Conservation (phyloP, 2,113 vertebrate genomes). For the Sardina pilchardus region DNA sequence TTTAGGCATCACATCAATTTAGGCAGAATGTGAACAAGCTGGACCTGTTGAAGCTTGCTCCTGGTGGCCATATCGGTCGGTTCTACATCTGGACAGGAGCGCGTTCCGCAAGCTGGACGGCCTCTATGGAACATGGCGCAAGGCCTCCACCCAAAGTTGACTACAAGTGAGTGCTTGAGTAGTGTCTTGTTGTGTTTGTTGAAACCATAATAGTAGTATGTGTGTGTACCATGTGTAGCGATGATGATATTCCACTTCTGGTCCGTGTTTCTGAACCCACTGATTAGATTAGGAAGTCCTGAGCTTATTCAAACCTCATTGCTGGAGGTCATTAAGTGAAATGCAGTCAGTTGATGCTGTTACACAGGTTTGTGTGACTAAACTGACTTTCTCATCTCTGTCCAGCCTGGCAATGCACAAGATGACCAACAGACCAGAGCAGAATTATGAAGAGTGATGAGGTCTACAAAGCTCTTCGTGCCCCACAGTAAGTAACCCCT, state of each 20-base stretch:
- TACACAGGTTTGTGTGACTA: no score
- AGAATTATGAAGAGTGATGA: slow-evolving; percentile 95
- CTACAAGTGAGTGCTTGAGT: slow-evolving; percentile 82
- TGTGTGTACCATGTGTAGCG: no score
- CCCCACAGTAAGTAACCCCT: slow-evolving; percentile 79
- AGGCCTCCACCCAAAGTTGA: slow-evolving; percentile 81
- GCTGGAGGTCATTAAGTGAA: no score
- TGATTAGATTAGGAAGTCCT: slow-evolving; percentile 73
- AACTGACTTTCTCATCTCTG: background rate
- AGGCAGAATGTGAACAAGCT: slow-evolving; percentile 91
- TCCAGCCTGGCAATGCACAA: slow-evolving; percentile 94
- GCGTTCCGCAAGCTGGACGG: slow-evolving; percentile 95
- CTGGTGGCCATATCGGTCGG: slow-evolving; percentile 92
- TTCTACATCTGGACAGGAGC: slow-evolving; percentile 98
- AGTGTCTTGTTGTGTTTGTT: no score
- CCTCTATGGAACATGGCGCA: slow-evolving; percentile 96
- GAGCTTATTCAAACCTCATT: slow-evolving; percentile 46
- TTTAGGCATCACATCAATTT: slow-evolving; percentile 91
- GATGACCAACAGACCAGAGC: slow-evolving; percentile 93
- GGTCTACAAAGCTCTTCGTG: slow-evolving; percentile 89
- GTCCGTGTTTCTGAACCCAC: slow-evolving; percentile 76
- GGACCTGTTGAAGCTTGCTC: slow-evolving; percentile 91
- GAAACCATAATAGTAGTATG: background rate
- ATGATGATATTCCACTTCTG: slow-evolving; percentile 76
- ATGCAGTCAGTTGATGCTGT: no score